Base-by-base conservation (phyloP, 2,797 vertebrate genomes). In the Lateolabrax maculatus region DNA sequence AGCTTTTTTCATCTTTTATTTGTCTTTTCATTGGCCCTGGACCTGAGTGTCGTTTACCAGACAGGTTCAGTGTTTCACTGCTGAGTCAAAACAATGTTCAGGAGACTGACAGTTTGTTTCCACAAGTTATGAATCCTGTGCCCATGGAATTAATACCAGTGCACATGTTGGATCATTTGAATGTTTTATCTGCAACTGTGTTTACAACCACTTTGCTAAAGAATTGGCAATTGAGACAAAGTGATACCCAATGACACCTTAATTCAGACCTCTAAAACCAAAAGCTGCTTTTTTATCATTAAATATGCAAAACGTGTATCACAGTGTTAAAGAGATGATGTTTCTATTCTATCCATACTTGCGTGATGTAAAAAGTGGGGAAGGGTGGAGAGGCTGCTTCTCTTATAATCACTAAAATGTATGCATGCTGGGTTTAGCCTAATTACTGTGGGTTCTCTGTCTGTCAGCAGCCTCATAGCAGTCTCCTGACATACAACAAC, bases 361-460 rank as follows among this genome's bases (percentile, higher is more conserved):
- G 44, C 2, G 9, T 49, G 36, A 25, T 53, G 18, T 10, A 48
- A 61, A 16, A 58, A 62, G 48, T 49, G 0, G 4, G 12, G 23
- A n/a, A 21, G 2, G 18, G n/a, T 0, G n/a, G 16, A 61, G 29
- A 73, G 12, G 19, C 41, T 56, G n/a, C 75, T 51, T 46, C 65
- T 46, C 7, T 27, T 23, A 49, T 71, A 71, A 71, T 77, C 34
- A 37, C 18, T 6, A 6, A 48, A 72, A 72, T 68, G 5, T 18
- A 71, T 57, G 34, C 55, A 63, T 48, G 19, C 41, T 29, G 16
- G 16, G 7, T 70, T 67, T 48, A 43, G 41, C 51, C 52, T 80
- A 73, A 83, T 75, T 77, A 61, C 53, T 49, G 44, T 18, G 27
- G 66, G 18, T 36, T 49, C 6, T 53, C 23, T 56, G 23, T 29